phyloP scores from a whole-genome alignment of 2,888 invertebrate genomes.

The Athetis lepigone region DNA sequence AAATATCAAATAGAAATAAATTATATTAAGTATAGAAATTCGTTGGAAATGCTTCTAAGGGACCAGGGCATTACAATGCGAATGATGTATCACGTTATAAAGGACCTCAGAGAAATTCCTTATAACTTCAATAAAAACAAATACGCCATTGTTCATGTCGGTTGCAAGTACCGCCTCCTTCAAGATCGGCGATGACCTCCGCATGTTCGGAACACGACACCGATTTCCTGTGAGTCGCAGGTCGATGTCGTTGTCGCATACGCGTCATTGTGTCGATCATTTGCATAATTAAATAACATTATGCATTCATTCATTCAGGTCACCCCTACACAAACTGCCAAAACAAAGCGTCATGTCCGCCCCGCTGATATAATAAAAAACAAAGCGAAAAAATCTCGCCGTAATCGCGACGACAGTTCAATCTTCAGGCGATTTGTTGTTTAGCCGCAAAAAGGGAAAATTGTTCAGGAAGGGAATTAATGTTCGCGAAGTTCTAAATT shows the following conservation, averaged over 20 bases:
- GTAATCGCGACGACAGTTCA: constrained; percentile 74
- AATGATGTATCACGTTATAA: constrained; percentile 45
- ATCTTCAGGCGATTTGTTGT: constrained; percentile 68
- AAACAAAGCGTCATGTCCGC: constrained; percentile 71
- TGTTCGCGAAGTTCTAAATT: constrained; percentile 83
- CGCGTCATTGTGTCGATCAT: constrained; percentile 80
- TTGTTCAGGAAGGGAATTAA: constrained; percentile 78
- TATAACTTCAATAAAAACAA: constrained; percentile 54
- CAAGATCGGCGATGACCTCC: constrained; percentile 71
- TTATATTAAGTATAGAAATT: constrained; percentile 11
- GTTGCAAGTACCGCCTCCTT: constrained; percentile 54
- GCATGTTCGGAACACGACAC: constrained; percentile 79
- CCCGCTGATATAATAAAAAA: constrained; percentile 53
- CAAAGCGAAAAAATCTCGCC: constrained; percentile 64
- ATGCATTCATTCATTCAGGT: constrained; percentile 85
- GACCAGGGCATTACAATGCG: constrained; percentile 29
- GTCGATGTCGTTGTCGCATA: constrained; percentile 79
- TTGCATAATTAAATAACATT: constrained; percentile 88
- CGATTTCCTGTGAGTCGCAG: constrained; percentile 82
- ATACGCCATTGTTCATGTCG: constrained; percentile 57
- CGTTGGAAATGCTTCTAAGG: constrained; percentile 10
- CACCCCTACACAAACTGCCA: constrained; percentile 78
- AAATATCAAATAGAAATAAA: constrained; percentile 15
- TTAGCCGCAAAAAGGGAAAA: constrained; percentile 82
- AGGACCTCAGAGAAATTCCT: constrained; percentile 50